A percentile compares a stretch with the other conserved stretches of the same genome.
phyloP scores from a whole-genome alignment of 2,888 invertebrate genomes.

The Polietes domitor region DNA sequence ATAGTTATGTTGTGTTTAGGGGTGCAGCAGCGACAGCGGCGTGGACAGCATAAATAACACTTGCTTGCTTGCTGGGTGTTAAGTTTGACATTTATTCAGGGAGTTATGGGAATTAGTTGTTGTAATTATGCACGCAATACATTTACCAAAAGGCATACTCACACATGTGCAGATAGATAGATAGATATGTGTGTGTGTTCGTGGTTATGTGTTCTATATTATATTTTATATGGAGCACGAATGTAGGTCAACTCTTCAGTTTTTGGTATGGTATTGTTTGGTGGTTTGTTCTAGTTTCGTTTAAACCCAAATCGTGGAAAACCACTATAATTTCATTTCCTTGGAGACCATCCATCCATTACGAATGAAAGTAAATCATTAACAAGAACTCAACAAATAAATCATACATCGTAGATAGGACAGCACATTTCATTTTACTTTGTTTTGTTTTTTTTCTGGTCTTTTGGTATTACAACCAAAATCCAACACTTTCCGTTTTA shows the following conservation, averaged over 20 bases:
- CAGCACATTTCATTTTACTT: too few relatives aligned
- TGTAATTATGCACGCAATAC: constrained; percentile 17
- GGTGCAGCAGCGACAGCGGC: constrained; percentile 16
- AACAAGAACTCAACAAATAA: constrained; percentile 7
- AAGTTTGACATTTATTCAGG: constrained; percentile 45
- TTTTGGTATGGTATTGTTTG: too few relatives aligned
- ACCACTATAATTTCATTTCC: constrained; percentile 14
- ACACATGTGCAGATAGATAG: neutral
- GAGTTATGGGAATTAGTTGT: constrained; percentile 41
- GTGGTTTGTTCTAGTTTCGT: constrained; percentile 1
- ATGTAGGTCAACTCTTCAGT: constrained; percentile 13
- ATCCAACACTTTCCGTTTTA: neutral
- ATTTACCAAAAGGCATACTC: too few relatives aligned
- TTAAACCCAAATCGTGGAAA: neutral
- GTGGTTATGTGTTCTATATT: neutral
- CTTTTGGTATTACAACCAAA: neutral
- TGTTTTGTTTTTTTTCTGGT: neutral
- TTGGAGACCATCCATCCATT: constrained; percentile 15
- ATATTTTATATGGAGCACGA: neutral
- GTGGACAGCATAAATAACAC: neutral
- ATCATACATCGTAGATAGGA: neutral
- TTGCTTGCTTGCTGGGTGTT: constrained; percentile 17
- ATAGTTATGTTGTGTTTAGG: constrained; percentile 12
- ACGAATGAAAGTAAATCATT: constrained; percentile 13
- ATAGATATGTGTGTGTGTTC: neutral